Percentiles rank a stretch among this genome's conserved stretches.
These are phyloP conservation scores for Euthynnus affinis DNA, from an alignment of 2,797 vertebrate species.

Conservation along the genomic window DNA sequence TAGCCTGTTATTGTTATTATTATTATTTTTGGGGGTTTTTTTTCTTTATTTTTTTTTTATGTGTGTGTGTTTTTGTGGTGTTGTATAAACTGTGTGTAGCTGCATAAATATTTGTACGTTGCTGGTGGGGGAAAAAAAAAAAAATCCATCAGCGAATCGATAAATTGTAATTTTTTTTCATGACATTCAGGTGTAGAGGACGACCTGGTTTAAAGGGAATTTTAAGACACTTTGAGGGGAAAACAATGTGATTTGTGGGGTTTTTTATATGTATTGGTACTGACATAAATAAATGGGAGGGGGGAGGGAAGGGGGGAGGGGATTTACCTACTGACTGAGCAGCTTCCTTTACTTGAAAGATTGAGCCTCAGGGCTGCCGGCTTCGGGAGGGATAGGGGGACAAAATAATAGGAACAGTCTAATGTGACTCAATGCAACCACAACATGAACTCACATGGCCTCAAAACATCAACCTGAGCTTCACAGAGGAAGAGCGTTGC, in stretches of 20 bases:
- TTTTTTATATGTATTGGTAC: background rate
- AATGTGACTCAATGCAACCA: background rate
- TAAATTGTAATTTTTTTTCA: slow-evolving; percentile 62
- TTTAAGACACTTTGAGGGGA: slow-evolving; percentile 3
- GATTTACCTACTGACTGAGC: background rate
- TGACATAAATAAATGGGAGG: background rate
- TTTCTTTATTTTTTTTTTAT: background rate
- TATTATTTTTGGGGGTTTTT: no score
- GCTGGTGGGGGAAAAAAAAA: no score
- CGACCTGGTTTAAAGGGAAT: slow-evolving; percentile 6
- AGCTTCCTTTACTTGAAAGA: background rate
- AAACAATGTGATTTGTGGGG: background rate
- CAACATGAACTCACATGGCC: background rate
- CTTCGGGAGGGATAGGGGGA: background rate
- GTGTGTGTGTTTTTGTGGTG: slow-evolving; percentile 14
- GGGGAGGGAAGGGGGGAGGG: no score
- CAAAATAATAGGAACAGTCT: slow-evolving; percentile 9
- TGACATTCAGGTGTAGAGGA: slow-evolving; percentile 47
- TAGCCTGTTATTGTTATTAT: no score
- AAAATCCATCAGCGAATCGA: slow-evolving; percentile 51
- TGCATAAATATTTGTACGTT: slow-evolving; percentile 43
- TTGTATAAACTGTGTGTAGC: slow-evolving; percentile 25
- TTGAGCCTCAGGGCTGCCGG: background rate
- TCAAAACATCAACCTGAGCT: background rate
- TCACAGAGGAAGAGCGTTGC: background rate